A percentile compares a stretch with the other conserved stretches of the same genome.
Conservation (phyloP, 2,888 invertebrate species). For the Scaptodrosophila latifasciaeformis region DNA sequence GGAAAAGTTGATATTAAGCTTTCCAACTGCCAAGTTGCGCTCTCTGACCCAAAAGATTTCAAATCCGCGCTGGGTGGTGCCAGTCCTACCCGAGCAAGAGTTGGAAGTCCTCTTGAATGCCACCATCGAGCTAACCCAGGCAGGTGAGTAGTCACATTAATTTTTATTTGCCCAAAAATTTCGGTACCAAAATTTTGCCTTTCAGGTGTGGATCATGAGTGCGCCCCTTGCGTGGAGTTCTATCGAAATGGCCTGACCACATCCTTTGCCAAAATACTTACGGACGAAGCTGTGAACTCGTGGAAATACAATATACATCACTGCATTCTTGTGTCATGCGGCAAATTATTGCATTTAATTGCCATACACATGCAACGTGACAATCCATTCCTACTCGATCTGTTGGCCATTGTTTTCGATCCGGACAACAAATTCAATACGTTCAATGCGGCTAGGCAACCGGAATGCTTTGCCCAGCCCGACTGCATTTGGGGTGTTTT, state of each 20-base stretch:
- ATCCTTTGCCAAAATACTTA: conserved; percentile 96
- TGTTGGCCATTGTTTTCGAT: conserved; percentile 94
- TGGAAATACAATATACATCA: conserved; percentile 98
- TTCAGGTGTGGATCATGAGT: conserved; percentile 88
- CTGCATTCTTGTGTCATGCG: conserved; percentile 95
- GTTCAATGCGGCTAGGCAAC: conserved; percentile 72
- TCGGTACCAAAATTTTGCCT: conserved; percentile 2
- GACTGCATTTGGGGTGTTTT: conserved; percentile 77
- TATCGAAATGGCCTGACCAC: conserved; percentile 95
- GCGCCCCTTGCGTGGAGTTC: conserved; percentile 94
- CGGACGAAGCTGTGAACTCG: conserved; percentile 97
- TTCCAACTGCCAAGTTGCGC: conserved; percentile 90
- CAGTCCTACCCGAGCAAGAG: conserved; percentile 97
- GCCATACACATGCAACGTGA: conserved; percentile 92
- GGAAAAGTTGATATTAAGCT: conserved; percentile 76
- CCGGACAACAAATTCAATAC: conserved; percentile 92
- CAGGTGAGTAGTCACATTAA: conserved; percentile 78
- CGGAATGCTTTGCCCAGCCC: conserved; percentile 70
- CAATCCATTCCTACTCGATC: conserved; percentile 93
- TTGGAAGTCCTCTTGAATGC: conserved; percentile 92
- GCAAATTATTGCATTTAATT: conserved; percentile 93
- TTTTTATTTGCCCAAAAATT: not conserved
- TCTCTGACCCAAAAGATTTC: conserved; percentile 97
- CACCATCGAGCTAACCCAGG: conserved; percentile 89
- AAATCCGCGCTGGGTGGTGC: conserved; percentile 97